These are phyloP conservation scores for Oryzias javanicus DNA, from an alignment of 2,113 vertebrate genomes.

Conservation along the genomic window DNA sequence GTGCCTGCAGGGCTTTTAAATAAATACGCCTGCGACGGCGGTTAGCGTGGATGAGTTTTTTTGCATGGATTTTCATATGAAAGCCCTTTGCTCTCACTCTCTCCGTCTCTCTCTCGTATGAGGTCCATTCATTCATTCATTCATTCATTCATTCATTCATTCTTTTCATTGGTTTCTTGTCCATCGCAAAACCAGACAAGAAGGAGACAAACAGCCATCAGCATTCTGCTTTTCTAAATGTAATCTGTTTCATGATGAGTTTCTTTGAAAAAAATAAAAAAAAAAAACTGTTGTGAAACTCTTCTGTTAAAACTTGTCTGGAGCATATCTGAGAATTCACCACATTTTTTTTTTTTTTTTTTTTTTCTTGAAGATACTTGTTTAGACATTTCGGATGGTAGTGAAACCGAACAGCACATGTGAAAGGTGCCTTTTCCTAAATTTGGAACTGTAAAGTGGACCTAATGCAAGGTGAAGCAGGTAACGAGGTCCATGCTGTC, in stretches of 20 bases:
- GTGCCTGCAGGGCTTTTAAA: not conserved
- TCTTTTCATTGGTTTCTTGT: no score
- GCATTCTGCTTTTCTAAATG: not conserved
- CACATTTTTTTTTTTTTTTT: no score
- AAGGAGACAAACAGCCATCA: no score
- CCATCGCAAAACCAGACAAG: no score
- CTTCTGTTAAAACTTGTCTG: not conserved
- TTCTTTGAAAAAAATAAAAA: not conserved
- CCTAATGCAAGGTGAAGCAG: not conserved
- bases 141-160: no score
- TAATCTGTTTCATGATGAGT: constrained; percentile 6
- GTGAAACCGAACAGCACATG: constrained; percentile 31
- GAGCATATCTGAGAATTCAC: constrained; percentile 3
- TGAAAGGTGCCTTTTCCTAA: not conserved
- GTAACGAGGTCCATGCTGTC: not conserved
- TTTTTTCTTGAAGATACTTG: constrained; percentile 53
- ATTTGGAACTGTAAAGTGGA: not conserved
- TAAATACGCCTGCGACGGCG: not conserved
- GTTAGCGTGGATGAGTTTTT: not conserved
- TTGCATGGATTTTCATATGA: not conserved
- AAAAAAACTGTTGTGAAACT: constrained; percentile 32
- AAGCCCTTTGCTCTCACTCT: no score
- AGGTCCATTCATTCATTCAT: no score
- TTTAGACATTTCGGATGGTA: constrained; percentile 15
- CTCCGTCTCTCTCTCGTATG: no score